A percentile compares a stretch with the other conserved stretches of the same genome.
These are phyloP conservation scores for Spicauda simplicius DNA, from an alignment of 2,888 invertebrate species.

Conservation along the genomic window DNA sequence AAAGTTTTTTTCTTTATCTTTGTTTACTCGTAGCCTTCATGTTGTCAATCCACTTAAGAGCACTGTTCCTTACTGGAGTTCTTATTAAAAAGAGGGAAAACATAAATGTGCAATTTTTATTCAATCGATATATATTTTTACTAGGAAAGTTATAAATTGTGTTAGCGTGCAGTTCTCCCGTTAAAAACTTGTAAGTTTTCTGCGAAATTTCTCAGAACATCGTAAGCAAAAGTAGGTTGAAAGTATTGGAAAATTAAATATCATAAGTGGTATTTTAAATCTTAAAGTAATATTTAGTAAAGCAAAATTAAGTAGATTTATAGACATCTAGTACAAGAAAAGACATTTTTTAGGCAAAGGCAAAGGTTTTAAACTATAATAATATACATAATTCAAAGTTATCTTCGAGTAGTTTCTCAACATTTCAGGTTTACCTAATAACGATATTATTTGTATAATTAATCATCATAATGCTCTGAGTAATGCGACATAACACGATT, in stretches of 20 bases:
- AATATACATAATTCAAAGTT: no score
- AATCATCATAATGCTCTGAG: conserved; percentile 13
- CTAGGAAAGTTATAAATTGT: neutral
- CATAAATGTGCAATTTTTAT: no score
- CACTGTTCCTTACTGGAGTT: no score
- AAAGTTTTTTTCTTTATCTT: no score
- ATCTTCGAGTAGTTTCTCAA: neutral
- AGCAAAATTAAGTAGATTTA: no score
- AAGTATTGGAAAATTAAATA: conserved; percentile 6
- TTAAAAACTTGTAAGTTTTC: conserved; percentile 16
- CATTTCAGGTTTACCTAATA: conserved; percentile 6
- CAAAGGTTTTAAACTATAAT: no score
- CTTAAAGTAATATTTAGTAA: no score
- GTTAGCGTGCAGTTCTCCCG: neutral
- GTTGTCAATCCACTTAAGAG: no score
- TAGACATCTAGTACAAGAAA: no score
- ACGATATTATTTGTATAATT: conserved; percentile 13
- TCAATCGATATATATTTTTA: neutral
- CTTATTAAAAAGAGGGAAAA: no score
- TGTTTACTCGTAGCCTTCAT: no score
- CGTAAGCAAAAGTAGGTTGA: conserved; percentile 8
- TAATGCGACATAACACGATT: conserved; percentile 29
- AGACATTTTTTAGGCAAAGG: no score
- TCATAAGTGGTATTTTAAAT: neutral
- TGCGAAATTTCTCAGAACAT: conserved; percentile 6